Base-by-base conservation (phyloP, 2,797 vertebrate species). In the Sibirionetta formosa region DNA sequence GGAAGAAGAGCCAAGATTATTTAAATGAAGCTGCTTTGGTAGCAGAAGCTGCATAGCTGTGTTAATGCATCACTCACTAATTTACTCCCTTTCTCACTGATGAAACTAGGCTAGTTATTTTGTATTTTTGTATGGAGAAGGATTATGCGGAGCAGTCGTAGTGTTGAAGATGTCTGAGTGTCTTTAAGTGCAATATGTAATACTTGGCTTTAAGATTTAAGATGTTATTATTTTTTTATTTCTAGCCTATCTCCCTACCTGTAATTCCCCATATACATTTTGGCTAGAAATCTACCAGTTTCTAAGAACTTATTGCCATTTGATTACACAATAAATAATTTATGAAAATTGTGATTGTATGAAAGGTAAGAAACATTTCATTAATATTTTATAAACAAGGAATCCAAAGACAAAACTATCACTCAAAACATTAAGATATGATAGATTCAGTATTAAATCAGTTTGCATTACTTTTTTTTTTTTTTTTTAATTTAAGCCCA, bases 311-410 rank as follows among this genome's bases (percentile, higher is more conserved):
- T 58, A n/a, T 9, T 56, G 33, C 12, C 24, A 61, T 84, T 93
- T 88, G 54, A 42, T 88, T 65, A 69, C 38, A 31, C 65, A 79
- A 23, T 86, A 83, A 95, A 86, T 81, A 93, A 90, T 38, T 26
- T 35, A 82, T 51, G 80, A 86, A 81, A 88, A 83, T 8, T 50
- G 40, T 0, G 1, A 40, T 7, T 51, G 50, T 26, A 64, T 83
- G 68, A 70, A 81, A 61, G 24, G 46, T 82, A 76, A 38, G 66
- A 66, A 66, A 42, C 27, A 83, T 93, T 86, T 81, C 1, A 57
- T 86, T 65, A n/a, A 24, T 73, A 58, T 94, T 93, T 95, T 78
- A 86, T 86, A 88, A 95, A 78, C 3, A 76, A 76, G 61, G 56
- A 90, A 88, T 14, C 23, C 70, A 69, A 85, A 94, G 33, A 50